Percentiles rank a stretch among this genome's conserved stretches.
phyloP scores from a whole-genome alignment of 2,113 vertebrate genomes.

The Sylvietta virens region DNA sequence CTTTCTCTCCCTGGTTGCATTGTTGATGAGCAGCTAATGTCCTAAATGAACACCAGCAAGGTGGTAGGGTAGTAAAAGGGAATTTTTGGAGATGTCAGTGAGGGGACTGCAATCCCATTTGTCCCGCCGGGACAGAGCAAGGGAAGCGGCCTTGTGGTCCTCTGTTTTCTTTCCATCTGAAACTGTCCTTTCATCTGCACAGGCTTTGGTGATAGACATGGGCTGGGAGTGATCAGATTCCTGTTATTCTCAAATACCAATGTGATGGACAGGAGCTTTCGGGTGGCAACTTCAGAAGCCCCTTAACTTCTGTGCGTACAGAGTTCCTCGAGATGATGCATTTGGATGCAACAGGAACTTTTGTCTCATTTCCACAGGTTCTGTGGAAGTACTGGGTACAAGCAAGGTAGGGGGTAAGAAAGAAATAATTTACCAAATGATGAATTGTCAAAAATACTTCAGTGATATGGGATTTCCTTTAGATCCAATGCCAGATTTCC shows the following conservation, averaged over 20 bases:
- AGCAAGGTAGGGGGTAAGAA: background rate
- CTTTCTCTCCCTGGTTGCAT: background rate
- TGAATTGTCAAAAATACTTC: conserved; percentile 62
- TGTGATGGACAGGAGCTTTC: background rate
- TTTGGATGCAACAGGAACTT: background rate
- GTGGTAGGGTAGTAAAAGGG: no score
- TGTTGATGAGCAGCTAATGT: background rate
- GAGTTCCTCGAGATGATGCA: background rate
- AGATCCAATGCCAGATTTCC: conserved; percentile 71
- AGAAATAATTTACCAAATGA: conserved; percentile 57
- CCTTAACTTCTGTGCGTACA: background rate
- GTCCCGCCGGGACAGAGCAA: fast-evolving
- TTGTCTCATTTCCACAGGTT: conserved; percentile 13
- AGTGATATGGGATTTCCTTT: conserved; percentile 58
- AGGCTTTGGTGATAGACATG: background rate
- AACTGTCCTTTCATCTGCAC: background rate
- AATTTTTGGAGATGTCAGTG: background rate
- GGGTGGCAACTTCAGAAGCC: background rate
- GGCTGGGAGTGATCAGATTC: background rate
- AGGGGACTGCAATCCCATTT: background rate
- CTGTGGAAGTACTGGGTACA: conserved; percentile 26
- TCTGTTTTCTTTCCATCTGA: background rate
- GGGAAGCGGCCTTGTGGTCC: background rate
- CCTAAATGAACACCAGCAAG: background rate
- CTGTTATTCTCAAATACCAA: background rate